Base-by-base conservation (phyloP, 2,888 invertebrate genomes). In the Merodon equestris region DNA sequence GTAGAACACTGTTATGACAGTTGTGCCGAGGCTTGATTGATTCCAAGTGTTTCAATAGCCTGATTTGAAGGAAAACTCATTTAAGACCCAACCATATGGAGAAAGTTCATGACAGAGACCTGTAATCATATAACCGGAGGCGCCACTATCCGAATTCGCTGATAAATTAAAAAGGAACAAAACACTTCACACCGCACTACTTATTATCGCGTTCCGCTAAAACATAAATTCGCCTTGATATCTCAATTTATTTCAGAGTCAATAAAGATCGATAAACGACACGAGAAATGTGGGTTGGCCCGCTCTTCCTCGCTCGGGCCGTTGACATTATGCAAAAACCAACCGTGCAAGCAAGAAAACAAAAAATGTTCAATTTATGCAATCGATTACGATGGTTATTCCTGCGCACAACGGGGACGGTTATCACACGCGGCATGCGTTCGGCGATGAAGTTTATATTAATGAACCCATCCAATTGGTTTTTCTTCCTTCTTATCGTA, bases 231-330 rank as follows among this genome's bases (percentile, higher is more conserved):
- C 27, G 1, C 42, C 53, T 2, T 58, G 63, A 79, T 68, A 63
- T 73, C 77, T 73, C 73, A 79, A 79, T 73, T 73, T 73, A 79
- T 68, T 73, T 58, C 67, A 15, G 19, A 50, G 63, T 50, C 73
- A 67, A 77, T 63, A 67, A 42, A 42, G 36, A 50, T 50, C 56
- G 53, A 48, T 54, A 9, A 38, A 44, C 44, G 36, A 64, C n/a
- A 36, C 38, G 10, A 75, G 27, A 63, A 42, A 71, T 45, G 51
- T 73, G 61, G 77, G 73, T 63, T 61, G 73, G 60, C 51, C 50
- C 15, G 27, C 15, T 15, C 12, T 66, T 34, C 72, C 61, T 27
- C 51, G 44, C 36, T 45, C 58, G 17, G 64, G 68, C 48, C 67
- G 36, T 72, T 76, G 73, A 73, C 77, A 67, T 63, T 77, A 73